Evolutionary conservation across 2,888 invertebrate species (phyloP).

Genomic region (Cephalotes varians): DNA sequence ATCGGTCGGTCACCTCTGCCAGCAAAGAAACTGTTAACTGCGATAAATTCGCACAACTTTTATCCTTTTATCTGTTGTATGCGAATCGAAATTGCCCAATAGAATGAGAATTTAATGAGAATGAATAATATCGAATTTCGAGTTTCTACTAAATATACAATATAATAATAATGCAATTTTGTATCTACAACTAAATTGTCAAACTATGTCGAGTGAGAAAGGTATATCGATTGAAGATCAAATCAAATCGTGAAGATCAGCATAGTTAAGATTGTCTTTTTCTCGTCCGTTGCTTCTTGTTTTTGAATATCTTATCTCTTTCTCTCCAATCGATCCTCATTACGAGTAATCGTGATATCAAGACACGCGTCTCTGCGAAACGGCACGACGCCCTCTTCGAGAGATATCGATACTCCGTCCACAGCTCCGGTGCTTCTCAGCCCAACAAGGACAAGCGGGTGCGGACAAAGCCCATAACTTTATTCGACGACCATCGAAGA

Average conservation of each 20-base stretch:
- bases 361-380: conserved; percentile 23
- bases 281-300: background rate
- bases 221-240: background rate
- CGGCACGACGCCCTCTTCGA: background rate
- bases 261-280: background rate
- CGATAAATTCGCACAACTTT: conserved; percentile 25
- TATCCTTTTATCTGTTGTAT: background rate
- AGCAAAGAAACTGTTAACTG: background rate
- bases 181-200: background rate
- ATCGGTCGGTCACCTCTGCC: conserved; percentile 37
- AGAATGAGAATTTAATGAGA: background rate
- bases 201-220: background rate
- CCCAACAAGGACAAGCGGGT: conserved; percentile 62
- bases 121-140: background rate
- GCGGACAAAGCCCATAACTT: conserved; percentile 75
- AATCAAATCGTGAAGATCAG: background rate
- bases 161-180: background rate
- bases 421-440: conserved; percentile 9
- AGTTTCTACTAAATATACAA: background rate
- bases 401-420: conserved; percentile 18
- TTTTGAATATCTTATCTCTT: background rate
- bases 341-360: conserved; percentile 38
- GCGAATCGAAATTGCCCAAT: background rate
- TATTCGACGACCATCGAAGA: conserved; percentile 70
- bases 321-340: conserved; percentile 30